Evolutionary conservation across 1,140 invertebrate genomes (phyloP), one percentile per base, ranked within the genome.

Genomic region (Teleopsis dalmanni): DNA sequence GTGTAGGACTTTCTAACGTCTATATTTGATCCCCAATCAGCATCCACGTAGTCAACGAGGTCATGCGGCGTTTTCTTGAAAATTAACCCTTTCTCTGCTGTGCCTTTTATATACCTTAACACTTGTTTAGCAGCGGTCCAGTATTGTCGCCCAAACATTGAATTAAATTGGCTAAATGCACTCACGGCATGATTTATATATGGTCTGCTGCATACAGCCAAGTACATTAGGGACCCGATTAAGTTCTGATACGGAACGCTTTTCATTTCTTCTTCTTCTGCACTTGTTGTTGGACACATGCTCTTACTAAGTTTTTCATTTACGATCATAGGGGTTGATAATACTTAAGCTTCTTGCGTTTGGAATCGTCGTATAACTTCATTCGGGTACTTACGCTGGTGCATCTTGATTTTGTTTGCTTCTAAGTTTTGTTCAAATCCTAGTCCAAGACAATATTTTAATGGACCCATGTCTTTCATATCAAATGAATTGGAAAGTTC

Each of bases 401-500:
- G 3, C 18, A 40, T 40, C n/a, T 19, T 40, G 2, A 40, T 23
- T 3, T 19, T 40, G 19, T 22, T 40, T 3, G 37, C n/a, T 40
- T 40, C n/a, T 23, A 40, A 11, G 18, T 23, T 23, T 22, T 40
- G 37, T n/a, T 40, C 25, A 22, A 40, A 40, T 40, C 25, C 37
- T 3, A 40, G 22, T 23, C 19, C 37, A 23, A 40, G 37, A n/a
- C 37, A 40, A 40, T 23, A 40, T n/a, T 40, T 40, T 23, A 40
- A 23, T 1, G 19, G 19, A 33, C 71, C 70, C n/a, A 22, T 13
- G 11, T 40, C 21, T 23, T 40, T 40, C 19, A 40, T 40, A 23
- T 40, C 37, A 18, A 40, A 40, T 4, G 37, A 4, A 5, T 19
- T 23, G 9, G 37, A 19, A 7, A 40, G 37, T 23, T 40, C 37